A percentile compares a stretch with the other conserved stretches of the same genome.
These are phyloP conservation scores for Tachysurus vachellii DNA, from an alignment of 2,113 vertebrate species.

Conservation along the genomic window DNA sequence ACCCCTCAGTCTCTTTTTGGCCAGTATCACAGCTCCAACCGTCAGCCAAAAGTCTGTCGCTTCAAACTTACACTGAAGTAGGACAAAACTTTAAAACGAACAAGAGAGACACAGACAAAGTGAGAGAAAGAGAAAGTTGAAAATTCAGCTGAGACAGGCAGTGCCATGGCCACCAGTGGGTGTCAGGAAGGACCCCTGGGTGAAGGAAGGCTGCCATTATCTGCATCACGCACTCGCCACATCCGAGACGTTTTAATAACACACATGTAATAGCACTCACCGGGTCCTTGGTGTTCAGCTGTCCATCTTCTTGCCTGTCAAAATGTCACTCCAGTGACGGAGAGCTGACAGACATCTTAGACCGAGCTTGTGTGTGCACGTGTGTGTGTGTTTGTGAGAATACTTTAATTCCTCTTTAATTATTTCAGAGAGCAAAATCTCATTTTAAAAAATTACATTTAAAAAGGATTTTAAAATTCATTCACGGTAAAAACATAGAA, in stretches of 20 bases:
- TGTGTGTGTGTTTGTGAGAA: conserved; percentile 15
- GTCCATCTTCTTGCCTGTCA: conserved; percentile 48
- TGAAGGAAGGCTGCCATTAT: conserved; percentile 39
- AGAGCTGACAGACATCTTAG: conserved; percentile 40
- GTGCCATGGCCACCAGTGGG: conserved; percentile 16
- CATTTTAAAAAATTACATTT: too few relatives aligned
- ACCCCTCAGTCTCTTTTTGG: conserved; percentile 26
- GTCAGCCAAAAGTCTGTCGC: conserved; percentile 40
- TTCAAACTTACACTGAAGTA: conserved; percentile 39
- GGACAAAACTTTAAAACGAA: conserved; percentile 22
- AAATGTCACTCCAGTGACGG: conserved; percentile 47
- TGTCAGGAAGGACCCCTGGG: conserved; percentile 27
- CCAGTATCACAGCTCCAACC: conserved; percentile 23
- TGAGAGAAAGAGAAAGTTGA: not conserved
- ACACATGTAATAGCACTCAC: conserved; percentile 27
- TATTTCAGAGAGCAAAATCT: not conserved
- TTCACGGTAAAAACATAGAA: not conserved
- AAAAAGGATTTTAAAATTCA: not conserved
- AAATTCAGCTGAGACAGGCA: conserved; percentile 2
- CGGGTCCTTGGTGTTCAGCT: conserved; percentile 41
- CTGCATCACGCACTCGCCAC: conserved; percentile 14
- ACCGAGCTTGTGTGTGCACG: conserved; percentile 3
- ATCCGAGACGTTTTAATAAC: conserved; percentile 51
- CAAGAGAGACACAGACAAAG: not conserved
- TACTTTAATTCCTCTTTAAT: conserved; percentile 13